Evolutionary conservation across 2,113 vertebrate species (phyloP).

Genomic region (Neodontobutis hainanensis): DNA sequence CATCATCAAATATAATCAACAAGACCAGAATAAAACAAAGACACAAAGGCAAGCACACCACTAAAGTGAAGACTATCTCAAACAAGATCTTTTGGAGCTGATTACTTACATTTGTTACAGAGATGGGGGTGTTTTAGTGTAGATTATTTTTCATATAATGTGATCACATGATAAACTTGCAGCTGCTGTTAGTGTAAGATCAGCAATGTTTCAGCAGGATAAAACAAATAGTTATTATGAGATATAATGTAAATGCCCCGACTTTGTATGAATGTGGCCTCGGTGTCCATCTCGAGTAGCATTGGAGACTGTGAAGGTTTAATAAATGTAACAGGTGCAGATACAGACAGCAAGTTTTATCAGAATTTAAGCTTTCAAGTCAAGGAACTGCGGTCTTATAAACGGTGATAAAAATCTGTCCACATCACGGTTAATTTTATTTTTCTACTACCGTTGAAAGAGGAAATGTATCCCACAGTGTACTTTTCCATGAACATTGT

Average conservation of each 20-base stretch:
- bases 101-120: constrained; percentile 28
- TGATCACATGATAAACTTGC: constrained; percentile 45
- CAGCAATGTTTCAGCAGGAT: constrained; percentile 33
- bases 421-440: too few species aligned
- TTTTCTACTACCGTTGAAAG: too few species aligned
- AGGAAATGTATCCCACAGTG: too few species aligned
- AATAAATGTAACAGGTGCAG: constrained; percentile 51
- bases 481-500: too few species aligned
- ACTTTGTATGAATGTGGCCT: constrained; percentile 42
- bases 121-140: constrained; percentile 41
- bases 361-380: not conserved
- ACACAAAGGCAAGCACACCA: too few species aligned
- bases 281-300: constrained; percentile 39
- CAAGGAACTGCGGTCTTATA: constrained; percentile 30
- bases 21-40: too few species aligned
- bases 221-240: constrained; percentile 11
- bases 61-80: too few species aligned
- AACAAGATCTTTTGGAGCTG: constrained; percentile 23
- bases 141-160: constrained; percentile 42
- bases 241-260: constrained; percentile 5
- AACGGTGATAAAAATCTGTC: constrained; percentile 4
- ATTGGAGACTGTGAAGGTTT: not conserved
- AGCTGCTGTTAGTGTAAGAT: constrained; percentile 57
- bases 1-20: too few species aligned
- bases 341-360: not conserved